Evolutionary conservation across 2,113 vertebrate genomes (phyloP).

Genomic region (Astatotilapia flaviijosephi): DNA sequence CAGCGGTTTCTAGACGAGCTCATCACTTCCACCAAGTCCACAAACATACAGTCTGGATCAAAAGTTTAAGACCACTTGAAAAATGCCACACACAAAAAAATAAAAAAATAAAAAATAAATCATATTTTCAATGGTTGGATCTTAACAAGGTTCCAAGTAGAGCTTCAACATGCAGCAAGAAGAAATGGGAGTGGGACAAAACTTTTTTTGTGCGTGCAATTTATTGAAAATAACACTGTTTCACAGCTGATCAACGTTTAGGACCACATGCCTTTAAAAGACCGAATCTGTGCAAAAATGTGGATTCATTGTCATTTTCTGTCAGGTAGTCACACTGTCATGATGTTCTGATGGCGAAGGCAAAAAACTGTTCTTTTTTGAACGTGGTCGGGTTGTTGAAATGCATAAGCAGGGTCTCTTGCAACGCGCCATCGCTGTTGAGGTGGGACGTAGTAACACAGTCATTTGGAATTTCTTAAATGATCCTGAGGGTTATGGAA

Average conservation of each 20-base stretch:
- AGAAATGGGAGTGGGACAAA: not conserved
- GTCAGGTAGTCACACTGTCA: not conserved
- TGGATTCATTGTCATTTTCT: not conserved
- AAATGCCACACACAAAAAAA: not conserved
- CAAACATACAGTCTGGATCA: not conserved
- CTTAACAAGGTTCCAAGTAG: not conserved
- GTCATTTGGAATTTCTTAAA: not conserved
- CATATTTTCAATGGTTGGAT: not conserved
- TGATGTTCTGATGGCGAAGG: not conserved
- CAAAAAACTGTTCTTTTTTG: not conserved
- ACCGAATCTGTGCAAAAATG: not conserved
- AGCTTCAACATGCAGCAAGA: not conserved
- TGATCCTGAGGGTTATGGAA: not conserved
- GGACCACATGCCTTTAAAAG: not conserved
- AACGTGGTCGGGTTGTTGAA: not conserved
- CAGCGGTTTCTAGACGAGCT: not conserved
- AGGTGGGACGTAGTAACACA: not conserved
- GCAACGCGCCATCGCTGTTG: not conserved
- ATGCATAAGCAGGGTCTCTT: not conserved
- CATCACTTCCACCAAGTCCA: not conserved
- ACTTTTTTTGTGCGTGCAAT: not conserved
- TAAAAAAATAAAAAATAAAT: too few species aligned
- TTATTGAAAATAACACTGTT: not conserved
- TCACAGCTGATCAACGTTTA: not conserved
- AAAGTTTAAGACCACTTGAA: not conserved